Conservation (phyloP, 2,113 vertebrate genomes). For the Cavia aperea region DNA sequence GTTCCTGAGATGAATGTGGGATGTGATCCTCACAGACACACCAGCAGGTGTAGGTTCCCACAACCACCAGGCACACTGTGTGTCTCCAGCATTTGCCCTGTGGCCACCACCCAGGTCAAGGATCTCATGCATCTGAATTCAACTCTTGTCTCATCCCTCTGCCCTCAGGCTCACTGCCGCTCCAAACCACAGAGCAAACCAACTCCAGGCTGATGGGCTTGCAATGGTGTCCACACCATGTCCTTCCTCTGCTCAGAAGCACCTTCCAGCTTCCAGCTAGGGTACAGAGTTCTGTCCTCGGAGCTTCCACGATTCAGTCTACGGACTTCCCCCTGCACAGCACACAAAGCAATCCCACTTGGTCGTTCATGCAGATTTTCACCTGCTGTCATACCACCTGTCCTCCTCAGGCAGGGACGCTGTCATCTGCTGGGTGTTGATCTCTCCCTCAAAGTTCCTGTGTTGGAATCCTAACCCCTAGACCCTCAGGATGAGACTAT, state of each 20-base stretch:
- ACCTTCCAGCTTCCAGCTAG: background rate
- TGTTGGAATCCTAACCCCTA: background rate
- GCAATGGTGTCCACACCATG: too few species aligned
- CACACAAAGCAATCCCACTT: background rate
- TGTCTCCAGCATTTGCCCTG: background rate
- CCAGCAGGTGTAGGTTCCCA: background rate
- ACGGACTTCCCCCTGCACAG: background rate
- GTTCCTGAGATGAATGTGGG: constrained; percentile 20
- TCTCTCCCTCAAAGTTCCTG: background rate
- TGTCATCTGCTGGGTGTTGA: background rate
- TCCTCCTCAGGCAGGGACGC: background rate
- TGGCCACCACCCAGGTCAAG: background rate
- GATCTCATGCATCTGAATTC: background rate
- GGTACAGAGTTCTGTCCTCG: background rate
- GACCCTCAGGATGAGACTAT: background rate
- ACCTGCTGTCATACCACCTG: background rate
- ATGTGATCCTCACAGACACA: background rate
- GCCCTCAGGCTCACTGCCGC: background rate
- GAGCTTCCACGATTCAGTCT: background rate
- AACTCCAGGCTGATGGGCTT: background rate
- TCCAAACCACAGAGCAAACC: background rate
- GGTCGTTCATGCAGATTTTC: background rate
- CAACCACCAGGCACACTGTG: background rate
- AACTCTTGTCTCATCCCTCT: background rate
- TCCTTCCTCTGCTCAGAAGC: background rate